A percentile compares a stretch with the other conserved stretches of the same genome.
These are phyloP conservation scores for Dendrocopos noguchii DNA, from an alignment of 2,113 vertebrate genomes.

Conservation along the genomic window DNA sequence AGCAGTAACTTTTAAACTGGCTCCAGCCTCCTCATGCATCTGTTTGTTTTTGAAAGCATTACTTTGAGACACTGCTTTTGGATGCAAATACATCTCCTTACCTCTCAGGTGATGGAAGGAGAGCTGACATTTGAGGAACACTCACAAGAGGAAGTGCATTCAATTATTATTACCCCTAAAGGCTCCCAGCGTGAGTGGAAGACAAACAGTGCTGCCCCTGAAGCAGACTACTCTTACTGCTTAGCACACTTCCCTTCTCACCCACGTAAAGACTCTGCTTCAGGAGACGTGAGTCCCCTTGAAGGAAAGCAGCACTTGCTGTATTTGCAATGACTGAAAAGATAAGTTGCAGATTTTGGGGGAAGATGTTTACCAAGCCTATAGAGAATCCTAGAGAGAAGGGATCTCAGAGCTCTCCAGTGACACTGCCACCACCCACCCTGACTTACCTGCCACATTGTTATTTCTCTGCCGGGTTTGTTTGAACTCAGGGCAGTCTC, in stretches of 20 bases:
- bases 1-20: neutral
- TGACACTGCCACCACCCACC: neutral
- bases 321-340: neutral
- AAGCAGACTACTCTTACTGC: neutral
- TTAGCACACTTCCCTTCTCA: neutral
- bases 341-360: neutral
- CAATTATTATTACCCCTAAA: neutral
- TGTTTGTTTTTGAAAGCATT: neutral
- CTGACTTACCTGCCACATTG: constrained; percentile 75
- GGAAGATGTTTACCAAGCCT: neutral
- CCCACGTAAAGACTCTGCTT: neutral
- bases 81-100: constrained; percentile 12
- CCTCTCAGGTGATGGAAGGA: constrained; percentile 26
- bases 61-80: neutral
- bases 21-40: neutral
- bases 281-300: neutral
- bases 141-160: constrained; percentile 46
- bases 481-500: constrained; percentile 95
- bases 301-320: neutral
- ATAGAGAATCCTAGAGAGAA: neutral
- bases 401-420: neutral
- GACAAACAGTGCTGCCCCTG: neutral
- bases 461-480: constrained; percentile 88
- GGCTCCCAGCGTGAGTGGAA: neutral
- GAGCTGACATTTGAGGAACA: constrained; percentile 46